These are phyloP conservation scores for Cyprinodon variegatus DNA, from an alignment of 2,113 vertebrate genomes.

Conservation along the genomic window DNA sequence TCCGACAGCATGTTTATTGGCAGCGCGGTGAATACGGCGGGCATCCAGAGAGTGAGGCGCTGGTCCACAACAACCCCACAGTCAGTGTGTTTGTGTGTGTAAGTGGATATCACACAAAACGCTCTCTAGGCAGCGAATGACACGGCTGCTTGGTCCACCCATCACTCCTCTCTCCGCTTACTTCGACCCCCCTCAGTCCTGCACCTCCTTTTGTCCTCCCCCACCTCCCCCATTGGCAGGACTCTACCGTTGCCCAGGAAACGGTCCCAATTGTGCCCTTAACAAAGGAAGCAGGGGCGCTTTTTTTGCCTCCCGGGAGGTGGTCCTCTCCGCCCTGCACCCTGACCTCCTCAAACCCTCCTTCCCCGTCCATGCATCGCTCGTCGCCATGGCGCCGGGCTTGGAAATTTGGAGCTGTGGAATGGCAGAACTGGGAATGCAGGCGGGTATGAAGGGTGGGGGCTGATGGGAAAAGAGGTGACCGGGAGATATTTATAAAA, in stretches of 20 bases:
- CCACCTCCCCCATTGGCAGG: constrained; percentile 63
- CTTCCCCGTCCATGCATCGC: constrained; percentile 67
- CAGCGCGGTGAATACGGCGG: constrained; percentile 59
- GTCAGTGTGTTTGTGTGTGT: constrained; percentile 29
- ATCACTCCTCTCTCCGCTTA: constrained; percentile 38
- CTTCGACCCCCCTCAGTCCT: constrained; percentile 16
- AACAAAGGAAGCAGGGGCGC: constrained; percentile 79
- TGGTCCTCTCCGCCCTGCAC: constrained; percentile 75
- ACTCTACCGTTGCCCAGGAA: constrained; percentile 80
- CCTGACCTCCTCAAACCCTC: constrained; percentile 78
- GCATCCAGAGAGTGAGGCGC: constrained; percentile 47
- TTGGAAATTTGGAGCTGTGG: constrained; percentile 72
- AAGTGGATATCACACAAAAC: constrained; percentile 46
- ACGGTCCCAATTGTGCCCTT: constrained; percentile 80
- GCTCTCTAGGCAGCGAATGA: constrained; percentile 55
- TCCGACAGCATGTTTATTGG: constrained; percentile 77
- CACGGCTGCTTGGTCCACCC: constrained; percentile 58
- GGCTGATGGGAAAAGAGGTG: constrained; percentile 47
- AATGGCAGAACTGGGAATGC: constrained; percentile 48
- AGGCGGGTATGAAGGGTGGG: constrained; percentile 9
- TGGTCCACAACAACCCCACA: constrained; percentile 39
- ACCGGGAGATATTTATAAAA: constrained; percentile 47
- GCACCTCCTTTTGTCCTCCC: constrained; percentile 65
- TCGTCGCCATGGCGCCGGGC: constrained; percentile 73
- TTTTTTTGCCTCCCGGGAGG: constrained; percentile 76